Evolutionary conservation across 1,140 invertebrate genomes (phyloP).

Genomic region (Neodiprion fabricii): DNA sequence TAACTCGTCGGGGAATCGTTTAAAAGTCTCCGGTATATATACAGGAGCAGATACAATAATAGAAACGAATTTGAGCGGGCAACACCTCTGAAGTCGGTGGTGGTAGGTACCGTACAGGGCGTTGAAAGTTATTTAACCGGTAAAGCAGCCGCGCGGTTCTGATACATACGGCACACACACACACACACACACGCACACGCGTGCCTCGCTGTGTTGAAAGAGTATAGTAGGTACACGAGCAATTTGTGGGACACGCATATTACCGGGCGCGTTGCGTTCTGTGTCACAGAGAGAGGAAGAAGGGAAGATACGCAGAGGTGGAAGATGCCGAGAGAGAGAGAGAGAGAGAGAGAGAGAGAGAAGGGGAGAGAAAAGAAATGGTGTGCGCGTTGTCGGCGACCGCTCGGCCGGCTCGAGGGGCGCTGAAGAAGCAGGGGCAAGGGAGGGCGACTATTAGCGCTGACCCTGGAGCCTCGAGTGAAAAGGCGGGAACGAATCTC

Average conservation of each 20-base stretch:
- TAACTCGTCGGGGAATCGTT: background rate
- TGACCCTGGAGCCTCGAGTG: conserved; percentile 13
- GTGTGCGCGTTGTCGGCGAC: conserved; percentile 33
- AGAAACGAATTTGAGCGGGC: background rate
- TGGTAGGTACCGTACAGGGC: too few relatives aligned
- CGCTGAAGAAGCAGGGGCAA: background rate
- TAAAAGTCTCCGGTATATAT: background rate
- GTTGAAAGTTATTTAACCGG: background rate
- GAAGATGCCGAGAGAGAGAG: background rate
- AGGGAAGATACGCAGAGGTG: background rate
- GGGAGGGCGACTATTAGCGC: conserved; percentile 6
- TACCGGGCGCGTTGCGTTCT: background rate
- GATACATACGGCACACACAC: too few relatives aligned
- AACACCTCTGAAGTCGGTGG: background rate
- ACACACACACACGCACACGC: too few relatives aligned
- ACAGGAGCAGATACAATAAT: background rate
- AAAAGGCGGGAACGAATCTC: conserved; percentile 16
- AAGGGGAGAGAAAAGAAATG: background rate
- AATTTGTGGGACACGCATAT: conserved; percentile 1
- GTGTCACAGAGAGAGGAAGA: background rate
- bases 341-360: background rate
- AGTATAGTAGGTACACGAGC: background rate
- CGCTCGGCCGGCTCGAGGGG: conserved; percentile 24
- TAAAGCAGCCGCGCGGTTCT: background rate
- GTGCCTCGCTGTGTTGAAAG: too few relatives aligned